phyloP scores from a whole-genome alignment of 2,888 invertebrate species.

The Aphelenchoides bicaudatus region DNA sequence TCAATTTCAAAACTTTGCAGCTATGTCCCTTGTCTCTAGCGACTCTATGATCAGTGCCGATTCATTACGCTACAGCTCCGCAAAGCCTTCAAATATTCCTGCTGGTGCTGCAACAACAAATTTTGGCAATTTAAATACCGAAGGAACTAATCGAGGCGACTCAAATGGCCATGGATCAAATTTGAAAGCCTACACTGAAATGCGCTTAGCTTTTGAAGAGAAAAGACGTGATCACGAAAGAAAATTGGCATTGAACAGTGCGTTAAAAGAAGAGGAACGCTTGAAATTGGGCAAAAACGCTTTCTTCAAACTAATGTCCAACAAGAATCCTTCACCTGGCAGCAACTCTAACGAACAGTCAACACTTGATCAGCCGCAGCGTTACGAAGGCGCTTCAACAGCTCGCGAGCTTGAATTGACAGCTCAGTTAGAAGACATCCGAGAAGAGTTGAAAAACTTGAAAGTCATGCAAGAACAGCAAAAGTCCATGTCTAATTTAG shows the following conservation, averaged over 20 bases:
- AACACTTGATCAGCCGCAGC: constrained; percentile 12
- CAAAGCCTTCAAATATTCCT: constrained; percentile 16
- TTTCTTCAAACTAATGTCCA: constrained; percentile 54
- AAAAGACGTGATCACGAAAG: constrained; percentile 52
- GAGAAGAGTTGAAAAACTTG: constrained; percentile 10
- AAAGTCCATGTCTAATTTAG: constrained; percentile 17
- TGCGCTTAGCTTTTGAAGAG: constrained; percentile 55
- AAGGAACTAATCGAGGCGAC: constrained; percentile 18
- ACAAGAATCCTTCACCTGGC: constrained; percentile 16
- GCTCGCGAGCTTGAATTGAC: constrained; percentile 17
- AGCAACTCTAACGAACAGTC: background rate
- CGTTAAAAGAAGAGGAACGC: constrained; percentile 48
- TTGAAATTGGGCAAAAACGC: constrained; percentile 56
- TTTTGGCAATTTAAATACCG: constrained; percentile 26
- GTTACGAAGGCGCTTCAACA: constrained; percentile 17
- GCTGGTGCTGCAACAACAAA: constrained; percentile 23
- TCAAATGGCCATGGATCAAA: constrained; percentile 11
- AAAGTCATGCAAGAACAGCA: constrained; percentile 18
- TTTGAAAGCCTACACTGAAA: constrained; percentile 36
- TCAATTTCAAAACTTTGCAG: constrained; percentile 24
- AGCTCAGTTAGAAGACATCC: constrained; percentile 18
- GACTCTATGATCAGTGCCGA: constrained; percentile 37
- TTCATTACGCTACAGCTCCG: constrained; percentile 19
- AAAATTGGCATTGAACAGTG: constrained; percentile 38
- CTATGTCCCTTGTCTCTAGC: constrained; percentile 32